These are phyloP conservation scores for Carlito syrichta DNA, from an alignment of 2,113 vertebrate genomes.

Conservation along the genomic window DNA sequence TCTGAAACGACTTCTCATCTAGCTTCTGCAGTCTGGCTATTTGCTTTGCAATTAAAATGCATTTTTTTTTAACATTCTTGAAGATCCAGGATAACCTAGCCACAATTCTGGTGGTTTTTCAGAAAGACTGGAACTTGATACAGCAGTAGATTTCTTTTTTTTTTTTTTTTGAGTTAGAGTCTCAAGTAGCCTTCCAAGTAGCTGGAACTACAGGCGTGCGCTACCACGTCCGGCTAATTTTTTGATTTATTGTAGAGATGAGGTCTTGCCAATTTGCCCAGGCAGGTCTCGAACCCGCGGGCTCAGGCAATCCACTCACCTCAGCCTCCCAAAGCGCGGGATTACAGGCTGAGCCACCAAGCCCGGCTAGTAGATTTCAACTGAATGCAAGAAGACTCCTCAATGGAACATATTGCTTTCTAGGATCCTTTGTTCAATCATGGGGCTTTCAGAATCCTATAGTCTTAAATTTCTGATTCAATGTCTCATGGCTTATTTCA, in stretches of 20 bases:
- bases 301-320: no score
- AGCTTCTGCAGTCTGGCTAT: neutral
- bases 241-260: no score
- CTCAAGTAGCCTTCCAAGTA: no score
- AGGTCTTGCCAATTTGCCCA: no score
- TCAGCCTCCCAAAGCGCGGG: no score
- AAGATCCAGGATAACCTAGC: neutral
- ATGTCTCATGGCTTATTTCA: neutral
- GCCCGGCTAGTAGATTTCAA: no score
- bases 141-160: neutral
- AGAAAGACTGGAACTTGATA: neutral
- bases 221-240: no score
- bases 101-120: neutral
- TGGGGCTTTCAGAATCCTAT: neutral
- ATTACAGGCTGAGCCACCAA: no score
- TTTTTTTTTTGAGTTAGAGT: no score
- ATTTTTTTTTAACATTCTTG: neutral
- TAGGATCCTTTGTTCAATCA: neutral
- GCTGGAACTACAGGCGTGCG: no score
- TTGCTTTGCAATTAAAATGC: neutral
- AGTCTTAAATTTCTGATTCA: neutral
- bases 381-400: neutral
- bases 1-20: neutral
- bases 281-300: no score
- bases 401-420: neutral